These are phyloP conservation scores for Carassius auratus DNA, from an alignment of 2,113 vertebrate genomes.

Conservation along the genomic window DNA sequence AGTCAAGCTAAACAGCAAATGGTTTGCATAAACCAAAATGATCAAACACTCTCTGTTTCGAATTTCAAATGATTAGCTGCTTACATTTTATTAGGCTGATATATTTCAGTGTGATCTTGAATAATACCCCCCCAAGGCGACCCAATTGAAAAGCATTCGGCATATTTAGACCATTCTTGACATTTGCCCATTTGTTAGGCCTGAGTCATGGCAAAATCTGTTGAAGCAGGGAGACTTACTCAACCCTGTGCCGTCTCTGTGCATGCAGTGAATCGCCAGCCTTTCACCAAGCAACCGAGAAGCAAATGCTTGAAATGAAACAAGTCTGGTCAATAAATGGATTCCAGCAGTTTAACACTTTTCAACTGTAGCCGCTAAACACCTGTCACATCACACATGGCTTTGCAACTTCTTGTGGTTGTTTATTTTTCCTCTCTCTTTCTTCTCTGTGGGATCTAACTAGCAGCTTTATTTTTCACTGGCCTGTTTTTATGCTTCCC, in stretches of 20 bases:
- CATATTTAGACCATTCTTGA: background rate
- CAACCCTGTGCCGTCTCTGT: constrained; percentile 57
- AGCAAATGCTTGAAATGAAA: constrained; percentile 17
- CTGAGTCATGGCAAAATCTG: constrained; percentile 16
- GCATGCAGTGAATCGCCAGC: constrained; percentile 74
- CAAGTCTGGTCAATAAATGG: background rate
- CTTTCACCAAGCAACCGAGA: constrained; percentile 54
- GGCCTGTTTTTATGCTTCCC: constrained; percentile 69
- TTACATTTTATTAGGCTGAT: background rate
- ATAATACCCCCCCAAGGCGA: background rate
- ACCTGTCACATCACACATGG: constrained; percentile 52
- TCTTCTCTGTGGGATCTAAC: constrained; percentile 62
- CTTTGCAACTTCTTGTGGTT: constrained; percentile 58
- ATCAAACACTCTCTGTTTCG: background rate
- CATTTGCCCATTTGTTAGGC: constrained; percentile 8
- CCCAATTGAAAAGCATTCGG: background rate
- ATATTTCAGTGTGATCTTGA: background rate
- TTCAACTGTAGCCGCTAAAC: background rate
- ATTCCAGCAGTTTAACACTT: constrained; percentile 15
- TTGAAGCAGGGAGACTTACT: constrained; percentile 29
- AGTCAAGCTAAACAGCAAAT: constrained; percentile 19
- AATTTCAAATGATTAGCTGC: background rate
- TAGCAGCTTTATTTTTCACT: constrained; percentile 76
- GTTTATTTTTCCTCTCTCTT: constrained; percentile 46
- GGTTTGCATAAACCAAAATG: background rate